Evolutionary conservation across 2,797 vertebrate species (phyloP).

Genomic region (Fratercula arctica): DNA sequence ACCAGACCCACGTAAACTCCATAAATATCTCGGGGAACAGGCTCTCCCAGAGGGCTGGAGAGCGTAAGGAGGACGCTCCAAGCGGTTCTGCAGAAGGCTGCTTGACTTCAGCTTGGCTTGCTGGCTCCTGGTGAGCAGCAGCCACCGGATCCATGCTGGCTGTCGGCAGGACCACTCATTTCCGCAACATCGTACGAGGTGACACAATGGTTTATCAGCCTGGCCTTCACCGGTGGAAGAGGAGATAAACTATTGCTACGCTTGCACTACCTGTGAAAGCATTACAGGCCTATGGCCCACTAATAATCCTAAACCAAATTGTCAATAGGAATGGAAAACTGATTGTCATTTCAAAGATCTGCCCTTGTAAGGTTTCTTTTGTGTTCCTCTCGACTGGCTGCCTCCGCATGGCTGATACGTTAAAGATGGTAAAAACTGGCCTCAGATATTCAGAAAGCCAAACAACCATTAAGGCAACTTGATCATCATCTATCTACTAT

Average conservation of each 20-base stretch:
- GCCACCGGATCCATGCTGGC: background rate
- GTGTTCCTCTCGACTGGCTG: background rate
- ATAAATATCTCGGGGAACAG: fast-evolving
- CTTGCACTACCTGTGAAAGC: background rate
- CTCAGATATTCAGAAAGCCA: background rate
- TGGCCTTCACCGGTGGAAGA: background rate
- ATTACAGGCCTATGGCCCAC: background rate
- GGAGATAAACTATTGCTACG: background rate
- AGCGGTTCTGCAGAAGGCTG: background rate
- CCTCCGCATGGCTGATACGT: background rate
- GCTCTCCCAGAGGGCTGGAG: background rate
- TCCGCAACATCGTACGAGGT: background rate
- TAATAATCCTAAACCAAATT: background rate
- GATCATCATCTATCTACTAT: fast-evolving
- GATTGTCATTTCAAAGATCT: background rate
- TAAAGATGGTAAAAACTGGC: background rate
- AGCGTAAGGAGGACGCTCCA: background rate
- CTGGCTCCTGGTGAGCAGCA: background rate
- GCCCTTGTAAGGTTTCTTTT: background rate
- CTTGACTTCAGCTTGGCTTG: background rate
- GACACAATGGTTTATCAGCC: background rate
- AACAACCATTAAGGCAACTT: background rate
- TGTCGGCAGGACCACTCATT: background rate
- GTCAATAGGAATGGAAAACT: background rate
- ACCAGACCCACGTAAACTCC: background rate